Conservation (phyloP, 1,140 invertebrate genomes). For the Apolygus lucorum region DNA sequence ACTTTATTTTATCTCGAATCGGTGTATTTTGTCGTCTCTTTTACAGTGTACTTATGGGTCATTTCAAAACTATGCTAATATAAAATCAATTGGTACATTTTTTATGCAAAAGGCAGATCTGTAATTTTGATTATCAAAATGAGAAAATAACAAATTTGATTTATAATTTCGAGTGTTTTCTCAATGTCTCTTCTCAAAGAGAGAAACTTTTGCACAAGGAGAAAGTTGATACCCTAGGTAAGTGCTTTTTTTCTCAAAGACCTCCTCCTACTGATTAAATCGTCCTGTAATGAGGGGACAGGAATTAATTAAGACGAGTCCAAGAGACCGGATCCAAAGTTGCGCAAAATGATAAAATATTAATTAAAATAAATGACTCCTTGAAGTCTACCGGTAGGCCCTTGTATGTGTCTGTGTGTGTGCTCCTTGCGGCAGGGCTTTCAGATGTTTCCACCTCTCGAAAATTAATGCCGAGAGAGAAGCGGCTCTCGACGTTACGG, state of each 20-base stretch:
- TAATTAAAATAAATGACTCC: conserved; percentile 17
- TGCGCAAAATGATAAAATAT: conserved; percentile 11
- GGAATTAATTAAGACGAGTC: background rate
- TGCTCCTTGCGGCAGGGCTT: conserved; percentile 6
- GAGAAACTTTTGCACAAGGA: too few species aligned
- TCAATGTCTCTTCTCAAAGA: too few species aligned
- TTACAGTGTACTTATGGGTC: too few species aligned
- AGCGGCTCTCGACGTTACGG: background rate
- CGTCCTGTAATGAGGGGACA: background rate
- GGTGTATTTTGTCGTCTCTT: too few species aligned
- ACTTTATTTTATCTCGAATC: too few species aligned
- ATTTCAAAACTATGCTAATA: too few species aligned
- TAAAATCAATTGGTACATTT: too few species aligned
- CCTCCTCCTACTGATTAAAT: background rate
- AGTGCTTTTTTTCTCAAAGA: background rate
- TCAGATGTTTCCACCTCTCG: conserved; percentile 16
- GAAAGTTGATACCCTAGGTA: too few species aligned
- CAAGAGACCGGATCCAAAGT: background rate
- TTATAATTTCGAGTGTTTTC: too few species aligned
- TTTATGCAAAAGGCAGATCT: too few species aligned
- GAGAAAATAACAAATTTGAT: too few species aligned
- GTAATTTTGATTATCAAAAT: too few species aligned
- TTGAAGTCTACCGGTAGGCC: background rate
- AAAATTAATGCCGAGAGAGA: conserved; percentile 3
- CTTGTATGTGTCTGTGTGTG: background rate